Evolutionary conservation across 2,797 vertebrate species (phyloP), one percentile per base, ranked within the genome.

Genomic region (Cossypha niveicapilla): DNA sequence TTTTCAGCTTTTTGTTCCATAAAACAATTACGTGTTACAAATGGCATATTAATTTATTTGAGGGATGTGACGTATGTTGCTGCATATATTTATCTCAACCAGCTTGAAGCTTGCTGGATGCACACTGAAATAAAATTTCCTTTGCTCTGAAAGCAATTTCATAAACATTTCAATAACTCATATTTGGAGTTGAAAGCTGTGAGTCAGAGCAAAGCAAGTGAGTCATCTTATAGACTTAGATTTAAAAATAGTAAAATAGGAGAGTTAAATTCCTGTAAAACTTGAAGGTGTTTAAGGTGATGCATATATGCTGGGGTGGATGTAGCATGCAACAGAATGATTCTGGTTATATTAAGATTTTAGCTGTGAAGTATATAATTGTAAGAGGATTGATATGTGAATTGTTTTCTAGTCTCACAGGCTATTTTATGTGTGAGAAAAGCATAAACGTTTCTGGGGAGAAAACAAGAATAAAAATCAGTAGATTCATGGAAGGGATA

Each of bases 131-230:
- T 50, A 92, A 72, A 86, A 81, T 80, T 73, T 71, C 9, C 22
- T 96, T 93, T 92, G 42, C 57, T 76, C 44, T 74, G 57, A 85
- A 85, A 82, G 45, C 63, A 61, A 22, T 88, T 91, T 82, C 73
- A 73, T 56, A 57, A 81, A 76, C 21, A 37, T 91, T 86, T 91
- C 51, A 86, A 9, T 84, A 86, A 61, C 48, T 89, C 41, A 34
- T 91, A 37, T n/a, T 86, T 82, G 32, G 39, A 82, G 9, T 85
- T 87, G 54, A 91, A 78, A 90, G 80, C 77, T 87, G 7, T 91
- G 90, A 96, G 86, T 94, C 83, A 92, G 79, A 94, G 66, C 35
- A 76, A 76, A 84, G 34, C 2, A 4, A 83, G 11, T 82, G 86
- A 94, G 60, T 93, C 88, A 87, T 79, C 53, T 73, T 85, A n/a